Evolutionary conservation across 2,888 invertebrate genomes (phyloP).

Genomic region (Aspidiotus rigidus): DNA sequence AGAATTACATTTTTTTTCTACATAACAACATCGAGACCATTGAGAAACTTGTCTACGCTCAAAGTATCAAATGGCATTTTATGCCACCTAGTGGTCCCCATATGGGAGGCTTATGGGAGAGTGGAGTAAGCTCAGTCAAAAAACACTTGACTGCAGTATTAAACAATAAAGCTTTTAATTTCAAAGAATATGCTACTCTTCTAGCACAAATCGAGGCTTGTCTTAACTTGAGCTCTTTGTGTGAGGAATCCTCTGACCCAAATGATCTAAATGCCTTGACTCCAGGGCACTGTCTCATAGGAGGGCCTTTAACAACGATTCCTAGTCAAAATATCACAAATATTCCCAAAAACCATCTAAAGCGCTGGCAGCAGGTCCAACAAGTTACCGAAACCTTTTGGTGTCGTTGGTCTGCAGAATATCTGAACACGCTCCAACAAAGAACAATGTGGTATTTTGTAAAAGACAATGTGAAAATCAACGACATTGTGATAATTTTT

Average conservation of each 20-base stretch:
- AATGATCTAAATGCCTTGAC: slow-evolving; percentile 37
- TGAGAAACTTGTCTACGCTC: background rate
- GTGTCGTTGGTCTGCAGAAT: slow-evolving; percentile 38
- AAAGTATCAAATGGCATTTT: slow-evolving; percentile 41
- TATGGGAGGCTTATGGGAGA: slow-evolving; percentile 42
- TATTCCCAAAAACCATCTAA: slow-evolving; percentile 28
- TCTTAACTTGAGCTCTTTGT: slow-evolving; percentile 38
- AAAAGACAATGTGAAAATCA: background rate
- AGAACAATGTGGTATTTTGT: slow-evolving; percentile 27
- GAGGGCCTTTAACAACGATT: slow-evolving; percentile 34
- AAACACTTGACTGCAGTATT: slow-evolving; percentile 30
- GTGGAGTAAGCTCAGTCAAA: slow-evolving; percentile 41
- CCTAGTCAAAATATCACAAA: slow-evolving; percentile 35
- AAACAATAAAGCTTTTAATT: slow-evolving; percentile 20
- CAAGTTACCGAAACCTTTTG: slow-evolving; percentile 37
- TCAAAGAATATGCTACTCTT: slow-evolving; percentile 36
- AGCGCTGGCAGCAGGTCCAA: slow-evolving; percentile 36
- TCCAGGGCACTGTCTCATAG: slow-evolving; percentile 40
- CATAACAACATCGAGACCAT: background rate
- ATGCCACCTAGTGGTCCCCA: slow-evolving; percentile 41
- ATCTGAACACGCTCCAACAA: slow-evolving; percentile 36
- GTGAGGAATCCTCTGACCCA: slow-evolving; percentile 36
- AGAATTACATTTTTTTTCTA: background rate
- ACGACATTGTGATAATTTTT: slow-evolving; percentile 38
- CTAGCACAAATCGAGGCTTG: slow-evolving; percentile 38